These are phyloP conservation scores for Aricia artaxerxes DNA, from an alignment of 2,888 invertebrate genomes.

Conservation along the genomic window DNA sequence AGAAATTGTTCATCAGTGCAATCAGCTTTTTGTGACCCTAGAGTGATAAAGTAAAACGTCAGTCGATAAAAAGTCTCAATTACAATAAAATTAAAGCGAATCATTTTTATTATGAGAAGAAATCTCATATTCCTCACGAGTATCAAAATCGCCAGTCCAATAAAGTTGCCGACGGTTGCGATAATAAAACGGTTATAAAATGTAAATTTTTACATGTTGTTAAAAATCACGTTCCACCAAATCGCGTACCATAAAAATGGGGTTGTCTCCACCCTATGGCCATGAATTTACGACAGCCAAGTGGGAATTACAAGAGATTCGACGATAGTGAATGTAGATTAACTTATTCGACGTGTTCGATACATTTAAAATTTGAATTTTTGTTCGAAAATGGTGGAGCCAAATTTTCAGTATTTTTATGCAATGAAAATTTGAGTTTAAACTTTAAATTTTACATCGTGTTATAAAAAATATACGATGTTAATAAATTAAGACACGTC, in stretches of 20 bases:
- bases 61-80: neutral
- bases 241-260: slow-evolving; percentile 66
- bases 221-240: slow-evolving; percentile 66
- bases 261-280: slow-evolving; percentile 62
- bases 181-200: slow-evolving; percentile 63
- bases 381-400: neutral
- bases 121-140: slow-evolving; percentile 28
- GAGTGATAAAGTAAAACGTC: neutral
- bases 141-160: slow-evolving; percentile 37
- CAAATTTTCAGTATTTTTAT: neutral
- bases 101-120: slow-evolving; percentile 21
- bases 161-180: slow-evolving; percentile 43
- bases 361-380: neutral
- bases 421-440: neutral
- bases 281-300: slow-evolving; percentile 74
- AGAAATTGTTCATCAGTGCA: neutral
- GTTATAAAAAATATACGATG: neutral
- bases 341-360: slow-evolving; percentile 24
- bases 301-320: slow-evolving; percentile 71
- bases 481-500: neutral
- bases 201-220: slow-evolving; percentile 67
- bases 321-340: slow-evolving; percentile 48
- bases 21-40: neutral
- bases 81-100: slow-evolving; percentile 22
- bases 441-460: neutral